A percentile compares a stretch with the other conserved stretches of the same genome.
Conservation (phyloP, 2,888 invertebrate genomes). For the Pseudococcus jackbeardsleyi region DNA sequence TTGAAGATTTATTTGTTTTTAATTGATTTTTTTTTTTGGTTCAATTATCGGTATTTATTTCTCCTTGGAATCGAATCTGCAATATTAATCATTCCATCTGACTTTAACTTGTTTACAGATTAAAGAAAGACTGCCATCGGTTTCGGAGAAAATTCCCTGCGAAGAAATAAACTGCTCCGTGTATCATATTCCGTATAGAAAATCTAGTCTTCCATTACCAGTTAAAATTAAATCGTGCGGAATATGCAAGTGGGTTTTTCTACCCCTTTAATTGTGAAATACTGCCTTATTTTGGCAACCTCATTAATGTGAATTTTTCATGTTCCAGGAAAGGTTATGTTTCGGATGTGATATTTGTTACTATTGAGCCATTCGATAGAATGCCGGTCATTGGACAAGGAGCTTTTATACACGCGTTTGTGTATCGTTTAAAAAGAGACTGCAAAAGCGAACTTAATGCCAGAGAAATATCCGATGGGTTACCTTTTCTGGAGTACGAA, state of each 20-base stretch:
- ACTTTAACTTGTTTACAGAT: background rate
- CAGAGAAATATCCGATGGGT: conserved; percentile 93
- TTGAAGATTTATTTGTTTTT: background rate
- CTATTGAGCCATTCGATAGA: conserved; percentile 86
- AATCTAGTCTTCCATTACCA: conserved; percentile 80
- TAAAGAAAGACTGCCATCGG: conserved; percentile 30
- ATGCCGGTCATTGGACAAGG: conserved; percentile 81
- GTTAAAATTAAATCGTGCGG: conserved; percentile 81
- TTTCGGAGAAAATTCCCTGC: conserved; percentile 68
- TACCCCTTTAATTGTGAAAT: background rate
- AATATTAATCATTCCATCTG: too few species aligned
- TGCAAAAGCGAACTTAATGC: conserved; percentile 87
- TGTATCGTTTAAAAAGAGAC: conserved; percentile 83
- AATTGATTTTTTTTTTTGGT: too few species aligned
- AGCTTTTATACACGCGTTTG: conserved; percentile 80
- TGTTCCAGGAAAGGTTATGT: conserved; percentile 81
- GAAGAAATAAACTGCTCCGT: conserved; percentile 71
- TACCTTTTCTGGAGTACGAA: conserved; percentile 97
- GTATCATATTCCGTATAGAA: conserved; percentile 89
- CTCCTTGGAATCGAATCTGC: too few species aligned
- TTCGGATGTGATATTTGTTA: conserved; percentile 90
- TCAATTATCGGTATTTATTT: too few species aligned
- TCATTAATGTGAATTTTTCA: background rate
- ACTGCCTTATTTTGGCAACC: background rate
- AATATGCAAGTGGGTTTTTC: conserved; percentile 76